Evolutionary conservation across 2,797 vertebrate species (phyloP).

Genomic region (Sphenodon punctatus): DNA sequence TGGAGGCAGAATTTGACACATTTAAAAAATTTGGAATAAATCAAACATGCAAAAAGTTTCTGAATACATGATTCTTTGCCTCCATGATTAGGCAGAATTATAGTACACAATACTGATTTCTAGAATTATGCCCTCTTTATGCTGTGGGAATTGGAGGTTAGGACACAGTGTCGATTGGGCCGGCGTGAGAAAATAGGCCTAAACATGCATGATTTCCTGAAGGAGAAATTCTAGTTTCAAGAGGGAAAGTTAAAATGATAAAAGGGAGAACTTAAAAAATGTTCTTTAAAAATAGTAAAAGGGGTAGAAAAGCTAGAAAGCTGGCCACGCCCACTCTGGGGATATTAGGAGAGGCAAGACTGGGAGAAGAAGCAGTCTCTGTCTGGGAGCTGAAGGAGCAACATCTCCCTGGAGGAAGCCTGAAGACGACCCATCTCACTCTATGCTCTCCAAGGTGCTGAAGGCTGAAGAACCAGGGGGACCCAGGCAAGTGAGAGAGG

Average conservation of each 20-base stretch:
- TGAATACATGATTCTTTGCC: neutral
- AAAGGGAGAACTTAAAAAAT: neutral
- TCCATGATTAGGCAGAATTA: neutral
- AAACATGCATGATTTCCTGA: neutral
- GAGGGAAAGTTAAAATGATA: neutral
- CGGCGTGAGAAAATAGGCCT: neutral
- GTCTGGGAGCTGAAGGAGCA: too few species aligned
- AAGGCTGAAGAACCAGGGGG: too few species aligned
- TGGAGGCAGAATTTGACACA: neutral
- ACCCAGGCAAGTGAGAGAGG: too few species aligned
- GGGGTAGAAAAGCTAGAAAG: too few species aligned
- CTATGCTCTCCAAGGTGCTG: too few species aligned
- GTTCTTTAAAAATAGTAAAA: too few species aligned
- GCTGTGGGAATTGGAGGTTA: conserved; percentile 8
- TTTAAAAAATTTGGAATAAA: neutral
- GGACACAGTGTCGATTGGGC: neutral
- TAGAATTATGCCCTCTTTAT: conserved; percentile 17
- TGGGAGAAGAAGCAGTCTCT: too few species aligned
- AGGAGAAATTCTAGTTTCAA: neutral
- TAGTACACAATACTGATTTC: neutral
- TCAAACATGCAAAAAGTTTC: neutral
- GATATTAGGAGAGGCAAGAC: neutral
- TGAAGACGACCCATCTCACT: too few species aligned
- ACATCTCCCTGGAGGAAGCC: too few species aligned
- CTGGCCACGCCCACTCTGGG: too few species aligned